Conservation (phyloP, 2,113 vertebrate species). For the Pangasianodon gigas region DNA sequence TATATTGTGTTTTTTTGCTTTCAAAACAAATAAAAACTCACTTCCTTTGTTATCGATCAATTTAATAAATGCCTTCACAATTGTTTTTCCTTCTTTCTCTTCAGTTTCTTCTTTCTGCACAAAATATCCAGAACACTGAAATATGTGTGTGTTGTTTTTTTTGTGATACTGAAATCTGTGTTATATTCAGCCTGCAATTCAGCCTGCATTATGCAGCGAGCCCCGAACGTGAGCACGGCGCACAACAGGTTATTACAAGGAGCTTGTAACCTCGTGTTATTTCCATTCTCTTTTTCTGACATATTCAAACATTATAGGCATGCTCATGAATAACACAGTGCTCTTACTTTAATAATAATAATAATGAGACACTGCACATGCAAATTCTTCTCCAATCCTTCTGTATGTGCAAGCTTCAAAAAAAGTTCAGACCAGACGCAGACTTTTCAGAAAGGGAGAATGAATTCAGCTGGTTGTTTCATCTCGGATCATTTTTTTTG, state of each 20-base stretch:
- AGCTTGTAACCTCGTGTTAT: background rate
- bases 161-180: background rate
- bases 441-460: background rate
- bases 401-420: background rate
- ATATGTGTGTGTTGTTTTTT: background rate
- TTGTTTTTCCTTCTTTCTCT: conserved; percentile 1
- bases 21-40: background rate
- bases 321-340: background rate
- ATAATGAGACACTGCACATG: background rate
- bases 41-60: conserved; percentile 18
- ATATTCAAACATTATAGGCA: background rate
- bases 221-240: background rate
- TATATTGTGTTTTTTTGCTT: background rate
- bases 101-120: background rate
- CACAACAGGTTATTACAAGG: conserved; percentile 12
- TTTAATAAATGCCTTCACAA: background rate
- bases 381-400: background rate
- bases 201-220: background rate
- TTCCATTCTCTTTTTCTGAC: background rate
- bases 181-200: background rate
- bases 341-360: conserved; percentile 6
- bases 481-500: background rate
- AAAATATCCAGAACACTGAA: background rate
- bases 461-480: conserved; percentile 1
- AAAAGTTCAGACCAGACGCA: background rate